Percentiles rank a stretch among this genome's conserved stretches.
Evolutionary conservation across 2,113 vertebrate species (phyloP).

Genomic region (Apaloderma vittatum): DNA sequence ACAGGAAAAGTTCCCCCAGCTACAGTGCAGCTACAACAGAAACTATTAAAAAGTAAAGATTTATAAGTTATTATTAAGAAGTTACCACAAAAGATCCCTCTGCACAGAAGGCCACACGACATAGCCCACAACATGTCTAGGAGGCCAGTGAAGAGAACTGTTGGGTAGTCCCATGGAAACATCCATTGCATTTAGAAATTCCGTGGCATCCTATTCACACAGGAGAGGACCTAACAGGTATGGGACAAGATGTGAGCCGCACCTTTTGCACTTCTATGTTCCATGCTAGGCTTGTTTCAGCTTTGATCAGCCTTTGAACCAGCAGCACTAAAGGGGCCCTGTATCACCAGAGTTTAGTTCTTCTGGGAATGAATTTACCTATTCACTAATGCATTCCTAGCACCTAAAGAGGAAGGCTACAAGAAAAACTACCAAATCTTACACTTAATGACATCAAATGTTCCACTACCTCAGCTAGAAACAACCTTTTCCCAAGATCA

Average conservation of each 20-base stretch:
- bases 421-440: background rate
- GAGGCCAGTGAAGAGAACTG: background rate
- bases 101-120: background rate
- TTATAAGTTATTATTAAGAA: background rate
- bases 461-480: background rate
- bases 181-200: background rate
- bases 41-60: background rate
- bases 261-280: background rate
- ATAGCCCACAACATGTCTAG: background rate
- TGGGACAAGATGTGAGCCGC: background rate
- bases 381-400: background rate
- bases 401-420: background rate
- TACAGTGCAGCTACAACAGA: background rate
- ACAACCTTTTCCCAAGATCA: background rate
- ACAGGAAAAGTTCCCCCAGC: background rate
- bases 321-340: background rate
- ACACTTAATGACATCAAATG: background rate
- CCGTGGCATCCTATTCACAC: background rate
- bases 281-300: background rate
- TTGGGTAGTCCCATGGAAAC: accelerated
- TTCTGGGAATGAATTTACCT: background rate
- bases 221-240: background rate
- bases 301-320: background rate
- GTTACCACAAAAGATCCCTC: background rate
- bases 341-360: background rate